A percentile compares a stretch with the other conserved stretches of the same genome.
Evolutionary conservation across 1,140 invertebrate species (phyloP).

Genomic region (Eciton burchellii): DNA sequence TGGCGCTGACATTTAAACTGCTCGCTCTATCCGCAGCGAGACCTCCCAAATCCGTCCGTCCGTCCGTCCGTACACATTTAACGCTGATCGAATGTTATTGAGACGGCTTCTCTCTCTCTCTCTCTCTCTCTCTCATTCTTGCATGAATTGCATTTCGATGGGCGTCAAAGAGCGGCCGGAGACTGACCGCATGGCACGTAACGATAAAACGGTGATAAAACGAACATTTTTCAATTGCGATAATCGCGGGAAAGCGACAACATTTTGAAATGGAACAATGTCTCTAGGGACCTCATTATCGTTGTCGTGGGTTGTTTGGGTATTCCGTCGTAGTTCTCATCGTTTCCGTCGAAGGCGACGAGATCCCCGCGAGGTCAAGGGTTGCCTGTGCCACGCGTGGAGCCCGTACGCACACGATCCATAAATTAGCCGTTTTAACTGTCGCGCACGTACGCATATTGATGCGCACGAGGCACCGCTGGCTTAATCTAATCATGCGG

Average conservation of each 20-base stretch:
- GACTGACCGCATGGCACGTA: too few relatives aligned
- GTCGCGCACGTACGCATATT: conserved; percentile 16
- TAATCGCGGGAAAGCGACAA: too few relatives aligned
- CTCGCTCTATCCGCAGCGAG: too few relatives aligned
- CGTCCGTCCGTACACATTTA: too few relatives aligned
- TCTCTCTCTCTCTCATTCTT: not conserved
- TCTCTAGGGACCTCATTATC: too few relatives aligned
- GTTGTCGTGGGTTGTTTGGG: not conserved
- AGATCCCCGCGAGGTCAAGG: not conserved
- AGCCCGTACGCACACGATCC: not conserved
- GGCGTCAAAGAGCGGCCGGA: too few relatives aligned
- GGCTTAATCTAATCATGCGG: conserved; percentile 61
- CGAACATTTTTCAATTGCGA: not conserved
- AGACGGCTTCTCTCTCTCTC: not conserved
- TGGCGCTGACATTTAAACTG: conserved; percentile 4
- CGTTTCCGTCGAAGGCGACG: not conserved
- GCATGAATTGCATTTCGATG: conserved; percentile 5
- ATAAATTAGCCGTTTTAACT: conserved; percentile 63
- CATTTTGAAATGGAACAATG: too few relatives aligned
- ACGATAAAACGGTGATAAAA: conserved; percentile 12
- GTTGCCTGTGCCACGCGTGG: not conserved
- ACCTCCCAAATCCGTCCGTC: too few relatives aligned
- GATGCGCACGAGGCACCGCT: conserved; percentile 12
- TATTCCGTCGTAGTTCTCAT: not conserved
- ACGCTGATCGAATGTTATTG: too few relatives aligned